phyloP scores from a whole-genome alignment of 2,888 invertebrate genomes.

The Rotaria sp. region DNA sequence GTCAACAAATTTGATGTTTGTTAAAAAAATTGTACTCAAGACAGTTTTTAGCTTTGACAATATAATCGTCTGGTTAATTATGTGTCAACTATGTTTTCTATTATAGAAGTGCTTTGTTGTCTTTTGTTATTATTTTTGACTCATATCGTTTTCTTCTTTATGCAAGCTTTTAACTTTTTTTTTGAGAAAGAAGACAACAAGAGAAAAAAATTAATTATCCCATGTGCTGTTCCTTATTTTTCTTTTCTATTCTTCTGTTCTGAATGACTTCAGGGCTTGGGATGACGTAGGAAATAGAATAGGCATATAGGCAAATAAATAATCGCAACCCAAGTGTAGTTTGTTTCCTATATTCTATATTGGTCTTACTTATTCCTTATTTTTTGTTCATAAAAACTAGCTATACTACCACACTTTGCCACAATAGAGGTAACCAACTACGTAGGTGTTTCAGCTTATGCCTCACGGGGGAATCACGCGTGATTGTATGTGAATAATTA shows the following conservation, averaged over 20 bases:
- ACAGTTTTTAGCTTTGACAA: background rate
- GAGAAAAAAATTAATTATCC: background rate
- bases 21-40: background rate
- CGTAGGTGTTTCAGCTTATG: background rate
- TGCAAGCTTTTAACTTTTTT: background rate
- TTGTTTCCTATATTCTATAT: background rate
- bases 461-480: background rate
- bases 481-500: background rate
- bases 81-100: background rate
- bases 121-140: background rate
- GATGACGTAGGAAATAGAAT: background rate
- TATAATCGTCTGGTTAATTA: background rate
- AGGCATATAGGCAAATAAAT: conserved; percentile 1
- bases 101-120: background rate
- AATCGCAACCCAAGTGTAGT: background rate
- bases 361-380: background rate
- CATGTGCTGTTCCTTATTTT: background rate
- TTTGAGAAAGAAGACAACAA: background rate
- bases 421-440: background rate
- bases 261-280: background rate
- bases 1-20: background rate
- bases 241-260: background rate
- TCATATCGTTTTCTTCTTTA: background rate
- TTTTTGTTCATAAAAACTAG: background rate
- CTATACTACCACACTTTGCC: background rate